These are phyloP conservation scores for Cynoglossus semilaevis DNA, from an alignment of 2,113 vertebrate genomes.

Conservation along the genomic window DNA sequence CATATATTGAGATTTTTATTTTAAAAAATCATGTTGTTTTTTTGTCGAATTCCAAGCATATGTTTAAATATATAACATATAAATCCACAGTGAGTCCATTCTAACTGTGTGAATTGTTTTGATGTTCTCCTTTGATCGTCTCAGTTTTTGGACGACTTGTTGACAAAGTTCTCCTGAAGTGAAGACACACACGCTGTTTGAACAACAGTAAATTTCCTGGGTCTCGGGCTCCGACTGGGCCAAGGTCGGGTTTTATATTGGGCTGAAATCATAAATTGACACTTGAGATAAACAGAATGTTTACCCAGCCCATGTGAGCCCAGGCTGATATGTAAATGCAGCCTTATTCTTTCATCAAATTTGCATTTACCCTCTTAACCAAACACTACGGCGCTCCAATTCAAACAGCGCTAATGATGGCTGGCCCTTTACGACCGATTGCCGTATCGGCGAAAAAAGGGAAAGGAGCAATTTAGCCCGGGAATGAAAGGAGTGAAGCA, in stretches of 20 bases:
- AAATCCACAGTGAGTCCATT: conserved; percentile 40
- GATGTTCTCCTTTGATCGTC: conserved; percentile 78
- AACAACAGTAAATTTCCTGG: conserved; percentile 91
- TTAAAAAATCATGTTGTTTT: too few relatives aligned
- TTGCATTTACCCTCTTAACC: conserved; percentile 99
- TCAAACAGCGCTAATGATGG: conserved; percentile 99
- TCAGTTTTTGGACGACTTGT: conserved; percentile 79
- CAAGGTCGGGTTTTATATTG: conserved; percentile 99
- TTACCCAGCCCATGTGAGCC: conserved; percentile 98
- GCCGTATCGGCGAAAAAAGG: conserved; percentile 86
- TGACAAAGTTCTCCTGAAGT: conserved; percentile 86
- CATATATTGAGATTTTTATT: too few relatives aligned
- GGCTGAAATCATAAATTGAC: conserved; percentile 98
- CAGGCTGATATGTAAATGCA: conserved; percentile 99
- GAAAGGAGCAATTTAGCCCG: conserved; percentile 91
- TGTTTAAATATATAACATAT: not conserved
- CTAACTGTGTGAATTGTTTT: conserved; percentile 55
- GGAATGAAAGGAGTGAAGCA: conserved; percentile 84
- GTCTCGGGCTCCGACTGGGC: conserved; percentile 87
- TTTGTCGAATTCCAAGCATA: too few relatives aligned
- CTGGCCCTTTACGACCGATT: conserved; percentile 94
- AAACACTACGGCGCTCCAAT: conserved; percentile 98
- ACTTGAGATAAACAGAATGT: conserved; percentile 99
- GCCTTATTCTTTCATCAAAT: conserved; percentile 99
- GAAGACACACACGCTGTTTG: conserved; percentile 79